Evolutionary conservation across 92 coral and sea anemone species (phyloP).

Genomic region (Parazoanthus swiftii): DNA sequence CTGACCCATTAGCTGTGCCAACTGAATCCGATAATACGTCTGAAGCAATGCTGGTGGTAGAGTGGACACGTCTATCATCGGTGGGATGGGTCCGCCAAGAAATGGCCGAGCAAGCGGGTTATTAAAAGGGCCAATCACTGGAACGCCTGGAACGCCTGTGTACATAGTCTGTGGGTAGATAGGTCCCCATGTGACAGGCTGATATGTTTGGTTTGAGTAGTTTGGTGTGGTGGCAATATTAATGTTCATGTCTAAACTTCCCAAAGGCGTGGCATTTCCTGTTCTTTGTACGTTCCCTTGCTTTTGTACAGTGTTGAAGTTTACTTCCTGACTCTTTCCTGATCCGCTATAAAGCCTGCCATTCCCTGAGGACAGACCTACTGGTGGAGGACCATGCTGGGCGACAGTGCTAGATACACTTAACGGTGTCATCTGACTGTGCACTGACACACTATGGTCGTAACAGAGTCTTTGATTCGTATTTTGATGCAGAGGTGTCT

Average conservation of each 20-base stretch:
- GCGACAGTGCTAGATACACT: neutral
- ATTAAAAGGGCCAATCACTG: neutral
- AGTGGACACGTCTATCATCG: slow-evolving; percentile 13
- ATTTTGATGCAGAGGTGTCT: neutral
- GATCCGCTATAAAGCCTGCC: neutral
- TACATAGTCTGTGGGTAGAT: slow-evolving; percentile 15
- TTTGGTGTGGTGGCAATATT: neutral
- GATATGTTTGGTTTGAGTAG: slow-evolving; percentile 2
- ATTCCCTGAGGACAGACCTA: neutral
- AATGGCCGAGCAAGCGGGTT: slow-evolving; percentile 10
- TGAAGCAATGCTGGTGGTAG: slow-evolving; percentile 22
- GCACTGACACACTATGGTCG: neutral
- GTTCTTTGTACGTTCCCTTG: neutral
- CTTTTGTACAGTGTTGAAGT: neutral
- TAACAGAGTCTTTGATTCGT: neutral
- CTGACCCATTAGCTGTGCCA: neutral
- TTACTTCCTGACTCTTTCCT: neutral
- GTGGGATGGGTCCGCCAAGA: neutral
- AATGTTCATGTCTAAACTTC: neutral
- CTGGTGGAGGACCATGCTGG: neutral
- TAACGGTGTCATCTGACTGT: neutral
- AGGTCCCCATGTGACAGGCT: neutral
- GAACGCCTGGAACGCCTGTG: slow-evolving; percentile 13
- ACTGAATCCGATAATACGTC: slow-evolving; percentile 10
- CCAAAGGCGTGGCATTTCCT: neutral